Evolutionary conservation across 2,113 vertebrate species (phyloP), one percentile per base, ranked within the genome.

Genomic region (Ictidomys tridecemlineatus): DNA sequence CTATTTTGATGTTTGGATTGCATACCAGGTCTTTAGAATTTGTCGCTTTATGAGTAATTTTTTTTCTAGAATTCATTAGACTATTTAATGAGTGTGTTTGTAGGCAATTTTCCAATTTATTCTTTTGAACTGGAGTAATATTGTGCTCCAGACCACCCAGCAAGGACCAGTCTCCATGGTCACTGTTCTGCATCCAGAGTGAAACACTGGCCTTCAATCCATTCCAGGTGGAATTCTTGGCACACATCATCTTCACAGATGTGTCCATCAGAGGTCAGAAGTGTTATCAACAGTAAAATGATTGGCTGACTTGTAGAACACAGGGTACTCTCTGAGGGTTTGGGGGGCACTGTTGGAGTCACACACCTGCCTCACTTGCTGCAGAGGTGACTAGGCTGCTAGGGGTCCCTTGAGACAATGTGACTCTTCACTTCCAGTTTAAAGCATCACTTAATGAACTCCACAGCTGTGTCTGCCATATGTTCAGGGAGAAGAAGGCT

Each of bases 31-130:
- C 56, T n/a, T 79, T 11, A 87, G 28, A 90, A 79, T 76, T n/a
- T 17, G 65, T 18, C 16, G 34, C 6, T 89, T 86, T 74, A 89
- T 89, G 48, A 91, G 22, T 14, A 5, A 85, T 96, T 93, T 84
- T 93, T 84, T 30, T 93, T 96, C 80, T 65, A 96, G 87, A 92
- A 42, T 42, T 76, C 48, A 92, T 83, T 79, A 76, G 83, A 87
- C 22, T 96, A 13, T 91, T 91, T 76, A 17, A 89, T 56, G 53
- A 83, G 53, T 91, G 72, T 93, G 56, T 61, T 26, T 65, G 22
- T 51, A 97, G 95, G 93, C 65, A 90, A 69, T 65, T 95, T 86
- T 93, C 87, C 65, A 96, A 42, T 79, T 94, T 86, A 83, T 70
- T 89, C 45, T 92, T 90, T 97, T 84, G 86, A 92, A 95, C 45